Evolutionary conservation across 2,113 vertebrate genomes (phyloP).

Genomic region (Ammodytes marinus): DNA sequence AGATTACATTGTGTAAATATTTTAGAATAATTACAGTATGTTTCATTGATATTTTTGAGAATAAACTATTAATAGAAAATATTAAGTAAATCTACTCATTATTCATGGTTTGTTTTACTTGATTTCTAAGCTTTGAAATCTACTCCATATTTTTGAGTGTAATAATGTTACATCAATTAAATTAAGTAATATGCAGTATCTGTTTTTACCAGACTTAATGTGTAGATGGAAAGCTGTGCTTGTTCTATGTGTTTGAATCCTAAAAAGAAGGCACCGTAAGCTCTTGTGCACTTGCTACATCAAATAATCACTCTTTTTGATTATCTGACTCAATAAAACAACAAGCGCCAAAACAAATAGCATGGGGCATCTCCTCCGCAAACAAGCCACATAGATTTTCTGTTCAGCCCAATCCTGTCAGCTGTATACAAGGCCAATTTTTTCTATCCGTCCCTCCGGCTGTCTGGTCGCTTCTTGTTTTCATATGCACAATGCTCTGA

Average conservation of each 20-base stretch:
- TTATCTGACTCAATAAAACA: constrained; percentile 68
- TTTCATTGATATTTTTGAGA: too few species aligned
- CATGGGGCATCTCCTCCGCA: constrained; percentile 83
- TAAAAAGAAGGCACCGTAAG: constrained; percentile 15
- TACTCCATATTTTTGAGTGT: too few species aligned
- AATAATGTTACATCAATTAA: too few species aligned
- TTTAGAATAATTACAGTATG: too few species aligned
- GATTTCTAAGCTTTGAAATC: too few species aligned
- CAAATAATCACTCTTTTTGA: constrained; percentile 48
- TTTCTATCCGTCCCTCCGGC: background rate
- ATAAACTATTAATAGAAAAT: too few species aligned
- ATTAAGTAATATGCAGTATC: too few species aligned
- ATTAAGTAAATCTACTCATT: too few species aligned
- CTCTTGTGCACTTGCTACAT: constrained; percentile 36
- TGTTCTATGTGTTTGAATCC: constrained; percentile 29
- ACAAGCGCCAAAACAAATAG: constrained; percentile 63
- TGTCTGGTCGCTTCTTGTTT: constrained; percentile 80
- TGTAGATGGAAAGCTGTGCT: constrained; percentile 20
- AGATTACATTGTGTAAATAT: too few species aligned
- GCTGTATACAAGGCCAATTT: background rate
- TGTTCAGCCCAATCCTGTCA: constrained; percentile 84
- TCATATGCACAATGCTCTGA: constrained; percentile 79
- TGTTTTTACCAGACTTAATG: constrained; percentile 1
- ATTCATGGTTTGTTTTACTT: too few species aligned
- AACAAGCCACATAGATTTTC: constrained; percentile 87